phyloP scores from a whole-genome alignment of 2,797 vertebrate genomes.

The Malurus splendens region DNA sequence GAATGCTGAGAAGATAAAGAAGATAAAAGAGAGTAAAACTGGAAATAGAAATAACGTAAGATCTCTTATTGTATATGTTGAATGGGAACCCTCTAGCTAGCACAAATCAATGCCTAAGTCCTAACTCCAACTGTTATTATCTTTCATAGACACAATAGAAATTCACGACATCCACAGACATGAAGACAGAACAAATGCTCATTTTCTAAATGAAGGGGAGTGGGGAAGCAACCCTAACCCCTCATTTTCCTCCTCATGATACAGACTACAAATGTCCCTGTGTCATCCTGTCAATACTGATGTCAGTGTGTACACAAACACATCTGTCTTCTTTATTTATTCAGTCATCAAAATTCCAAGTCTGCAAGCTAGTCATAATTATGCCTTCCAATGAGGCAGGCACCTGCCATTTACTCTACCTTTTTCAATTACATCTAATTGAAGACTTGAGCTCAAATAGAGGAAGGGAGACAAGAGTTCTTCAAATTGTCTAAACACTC shows the following conservation, averaged over 20 bases:
- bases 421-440: conserved; percentile 50
- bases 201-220: neutral
- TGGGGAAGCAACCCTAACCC: neutral
- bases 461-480: conserved; percentile 53
- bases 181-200: neutral
- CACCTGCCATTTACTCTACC: conserved; percentile 48
- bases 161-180: neutral
- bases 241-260: neutral
- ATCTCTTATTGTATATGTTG: neutral
- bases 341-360: conserved; percentile 54
- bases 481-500: conserved; percentile 42
- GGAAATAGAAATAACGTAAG: neutral
- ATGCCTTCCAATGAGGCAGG: conserved; percentile 23
- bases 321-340: conserved; percentile 38
- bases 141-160: neutral
- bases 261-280: neutral
- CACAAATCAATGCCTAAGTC: neutral
- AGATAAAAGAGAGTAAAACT: neutral
- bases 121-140: neutral
- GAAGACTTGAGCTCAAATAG: conserved; percentile 31
- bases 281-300: neutral
- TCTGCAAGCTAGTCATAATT: conserved; percentile 47
- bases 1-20: neutral
- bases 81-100: neutral
- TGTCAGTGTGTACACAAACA: neutral